phyloP scores from a whole-genome alignment of 2,888 invertebrate species.

The Protodeltote pygarga region DNA sequence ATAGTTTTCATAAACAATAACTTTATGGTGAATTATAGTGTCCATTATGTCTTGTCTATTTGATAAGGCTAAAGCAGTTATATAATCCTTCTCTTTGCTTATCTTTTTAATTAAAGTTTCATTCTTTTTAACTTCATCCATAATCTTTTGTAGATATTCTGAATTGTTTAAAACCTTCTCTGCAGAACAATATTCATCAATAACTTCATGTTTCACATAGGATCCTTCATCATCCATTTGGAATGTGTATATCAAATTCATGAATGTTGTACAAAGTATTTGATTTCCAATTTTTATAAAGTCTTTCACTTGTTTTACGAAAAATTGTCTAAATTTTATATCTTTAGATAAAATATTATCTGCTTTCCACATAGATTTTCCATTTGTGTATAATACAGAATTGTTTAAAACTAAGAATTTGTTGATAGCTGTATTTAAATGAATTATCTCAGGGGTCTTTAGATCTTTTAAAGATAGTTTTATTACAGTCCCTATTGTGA shows the following conservation, averaged over 20 bases:
- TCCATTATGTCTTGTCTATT: slow-evolving; percentile 71
- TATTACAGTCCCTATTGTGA: slow-evolving; percentile 70
- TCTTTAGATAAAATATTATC: slow-evolving; percentile 58
- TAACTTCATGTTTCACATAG: slow-evolving; percentile 49
- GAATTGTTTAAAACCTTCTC: slow-evolving; percentile 63
- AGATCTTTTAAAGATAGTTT: slow-evolving; percentile 52
- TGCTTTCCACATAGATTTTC: slow-evolving; percentile 69
- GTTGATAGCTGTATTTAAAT: slow-evolving; percentile 69
- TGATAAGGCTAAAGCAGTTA: slow-evolving; percentile 70
- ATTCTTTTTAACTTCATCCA: slow-evolving; percentile 64
- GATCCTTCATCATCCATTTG: slow-evolving; percentile 55
- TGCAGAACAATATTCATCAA: slow-evolving; percentile 60
- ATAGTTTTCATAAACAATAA: slow-evolving; percentile 67
- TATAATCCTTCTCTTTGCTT: slow-evolving; percentile 63
- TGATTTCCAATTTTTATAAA: slow-evolving; percentile 60
- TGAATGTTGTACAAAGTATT: slow-evolving; percentile 72
- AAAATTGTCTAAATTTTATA: slow-evolving; percentile 60
- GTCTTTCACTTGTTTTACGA: slow-evolving; percentile 68
- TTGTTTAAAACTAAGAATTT: slow-evolving; percentile 59
- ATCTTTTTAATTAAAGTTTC: slow-evolving; percentile 58
- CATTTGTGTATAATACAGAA: slow-evolving; percentile 70
- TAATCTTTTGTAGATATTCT: slow-evolving; percentile 63
- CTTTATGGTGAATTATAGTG: slow-evolving; percentile 54
- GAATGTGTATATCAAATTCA: slow-evolving; percentile 67
- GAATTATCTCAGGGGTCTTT: slow-evolving; percentile 51